Base-by-base conservation (phyloP, 2,888 invertebrate genomes). In the Pilophorus perplexus region DNA sequence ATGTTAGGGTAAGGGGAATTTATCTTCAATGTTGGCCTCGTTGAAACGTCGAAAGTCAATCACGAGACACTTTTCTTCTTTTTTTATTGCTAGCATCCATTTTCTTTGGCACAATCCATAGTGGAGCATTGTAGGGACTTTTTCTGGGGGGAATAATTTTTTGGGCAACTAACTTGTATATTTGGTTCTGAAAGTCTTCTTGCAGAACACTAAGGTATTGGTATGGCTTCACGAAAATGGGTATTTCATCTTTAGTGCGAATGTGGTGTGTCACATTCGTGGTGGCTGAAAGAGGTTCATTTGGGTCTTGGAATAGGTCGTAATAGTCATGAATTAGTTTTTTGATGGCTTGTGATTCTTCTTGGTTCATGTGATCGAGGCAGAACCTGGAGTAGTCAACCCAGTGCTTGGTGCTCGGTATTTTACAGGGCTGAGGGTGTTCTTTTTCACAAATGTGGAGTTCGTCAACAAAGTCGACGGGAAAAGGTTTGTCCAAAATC, bases 61-160 rank as follows among this genome's bases (percentile, higher is more conserved):
- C 6, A 33, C 33, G 6, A 10, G 10, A 33, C 33, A 10, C 6
- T 33, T 8, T 33, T 33, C 6, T 33, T 10, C 6, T 62, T 4
- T 10, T 27, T 48, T 62, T 62, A 6, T 48, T 48, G 3, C 28
- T 28, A 27, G 62, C 62, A 20, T 48, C 46, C 6, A 20, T 6
- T 23, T 62, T 59, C 42, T 59, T 59, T 2, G 59, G 59, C 10
- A 59, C 59, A 6, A 59, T 33, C 59, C 59, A 59, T 2, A 59
- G 27, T 3, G 59, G 59, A 14, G 42, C 42, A 14, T 59, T 42
- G 20, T 59, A 59, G 5, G 59, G 42, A 18, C 16, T 16, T 3
- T 23, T 3, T 2, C 23, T 42, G 16, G 23, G 42, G 14, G 25
- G 40, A 12, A 59, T 42, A 5, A 59, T 59, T 12, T 42, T 42